Evolutionary conservation across 2,888 invertebrate genomes (phyloP).

Genomic region (Macaria notata): DNA sequence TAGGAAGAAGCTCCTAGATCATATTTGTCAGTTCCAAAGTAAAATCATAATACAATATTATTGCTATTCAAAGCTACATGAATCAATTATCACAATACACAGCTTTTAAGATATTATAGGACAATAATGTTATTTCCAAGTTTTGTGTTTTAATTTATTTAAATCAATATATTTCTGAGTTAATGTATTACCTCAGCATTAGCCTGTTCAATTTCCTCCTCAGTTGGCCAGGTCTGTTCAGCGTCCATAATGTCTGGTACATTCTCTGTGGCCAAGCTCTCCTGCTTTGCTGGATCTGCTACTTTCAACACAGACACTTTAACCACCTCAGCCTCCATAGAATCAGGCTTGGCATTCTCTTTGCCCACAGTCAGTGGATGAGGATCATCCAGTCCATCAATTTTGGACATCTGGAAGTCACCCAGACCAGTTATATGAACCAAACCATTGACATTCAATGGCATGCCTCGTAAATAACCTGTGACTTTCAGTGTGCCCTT

Average conservation of each 20-base stretch:
- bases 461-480: conserved; percentile 93
- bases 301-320: conserved; percentile 77
- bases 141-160: no score
- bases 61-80: no score
- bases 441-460: conserved; percentile 92
- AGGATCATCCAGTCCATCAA: conserved; percentile 88
- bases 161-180: no score
- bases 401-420: conserved; percentile 94
- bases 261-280: conserved; percentile 90
- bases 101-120: no score
- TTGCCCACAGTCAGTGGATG: conserved; percentile 83
- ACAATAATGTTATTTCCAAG: no score
- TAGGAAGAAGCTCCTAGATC: no score
- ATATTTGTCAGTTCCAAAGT: no score
- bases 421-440: conserved; percentile 96
- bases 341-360: conserved; percentile 66
- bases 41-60: no score
- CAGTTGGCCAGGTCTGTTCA: conserved; percentile 98
- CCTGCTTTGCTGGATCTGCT: conserved; percentile 86
- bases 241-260: conserved; percentile 95
- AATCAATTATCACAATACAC: no score
- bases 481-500: conserved; percentile 89
- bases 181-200: conserved; percentile 70
- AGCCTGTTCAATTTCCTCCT: conserved; percentile 92
- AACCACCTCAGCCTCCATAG: conserved; percentile 64